These are phyloP conservation scores for Nysson spinosus DNA, from an alignment of 2,888 invertebrate genomes.

Conservation along the genomic window DNA sequence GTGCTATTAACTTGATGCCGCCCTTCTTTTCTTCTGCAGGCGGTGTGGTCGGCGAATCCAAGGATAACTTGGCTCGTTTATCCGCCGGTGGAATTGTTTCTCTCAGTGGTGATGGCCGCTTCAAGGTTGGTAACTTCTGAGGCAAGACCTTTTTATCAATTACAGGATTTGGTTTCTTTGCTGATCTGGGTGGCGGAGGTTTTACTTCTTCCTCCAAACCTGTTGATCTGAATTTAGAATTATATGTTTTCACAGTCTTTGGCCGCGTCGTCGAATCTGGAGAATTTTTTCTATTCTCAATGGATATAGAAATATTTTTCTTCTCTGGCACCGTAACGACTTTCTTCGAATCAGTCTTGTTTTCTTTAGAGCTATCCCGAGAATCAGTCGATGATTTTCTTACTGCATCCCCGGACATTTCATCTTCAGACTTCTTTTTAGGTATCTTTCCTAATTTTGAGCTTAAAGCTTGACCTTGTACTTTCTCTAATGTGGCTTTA, in stretches of 20 bases:
- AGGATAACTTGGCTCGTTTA: slow-evolving; percentile 84
- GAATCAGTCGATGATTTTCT: slow-evolving; percentile 70
- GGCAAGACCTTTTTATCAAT: slow-evolving; percentile 68
- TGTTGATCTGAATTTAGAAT: slow-evolving; percentile 94
- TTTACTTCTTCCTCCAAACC: slow-evolving; percentile 92
- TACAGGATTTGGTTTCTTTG: slow-evolving; percentile 80
- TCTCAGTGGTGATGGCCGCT: slow-evolving; percentile 76
- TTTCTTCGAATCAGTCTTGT: slow-evolving; percentile 73
- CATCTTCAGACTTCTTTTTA: slow-evolving; percentile 81
- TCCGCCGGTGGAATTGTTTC: slow-evolving; percentile 81
- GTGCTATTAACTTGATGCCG: slow-evolving; percentile 90
- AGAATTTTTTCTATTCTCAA: slow-evolving; percentile 84
- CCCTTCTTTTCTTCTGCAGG: slow-evolving; percentile 84
- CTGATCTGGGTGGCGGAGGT: slow-evolving; percentile 88
- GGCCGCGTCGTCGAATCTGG: slow-evolving; percentile 84
- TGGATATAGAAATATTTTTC: slow-evolving; percentile 88
- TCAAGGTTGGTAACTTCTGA: slow-evolving; percentile 78
- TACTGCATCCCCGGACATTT: slow-evolving; percentile 66
- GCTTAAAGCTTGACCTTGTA: slow-evolving; percentile 83
- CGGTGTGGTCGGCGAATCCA: slow-evolving; percentile 67
- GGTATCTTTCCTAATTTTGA: slow-evolving; percentile 87
- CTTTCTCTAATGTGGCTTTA: slow-evolving; percentile 83
- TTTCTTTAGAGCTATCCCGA: slow-evolving; percentile 72
- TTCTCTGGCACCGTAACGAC: slow-evolving; percentile 76
- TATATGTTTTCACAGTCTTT: slow-evolving; percentile 94